A percentile compares a stretch with the other conserved stretches of the same genome.
Conservation (phyloP, 2,113 vertebrate species). For the Scalopus aquaticus region DNA sequence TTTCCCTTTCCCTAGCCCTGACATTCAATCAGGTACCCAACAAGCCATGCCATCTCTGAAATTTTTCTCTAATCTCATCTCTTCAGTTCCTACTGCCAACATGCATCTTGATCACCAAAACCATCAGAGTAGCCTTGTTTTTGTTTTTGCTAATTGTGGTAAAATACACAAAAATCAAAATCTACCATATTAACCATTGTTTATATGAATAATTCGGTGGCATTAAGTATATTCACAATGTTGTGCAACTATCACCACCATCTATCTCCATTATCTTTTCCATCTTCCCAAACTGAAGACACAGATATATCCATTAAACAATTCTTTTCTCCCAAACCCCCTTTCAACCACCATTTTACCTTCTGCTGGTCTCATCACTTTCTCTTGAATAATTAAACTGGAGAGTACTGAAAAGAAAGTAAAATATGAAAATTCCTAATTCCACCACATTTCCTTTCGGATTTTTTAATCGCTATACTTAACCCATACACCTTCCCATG, state of each 20-base stretch:
- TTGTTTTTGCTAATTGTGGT: neutral
- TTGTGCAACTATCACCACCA: neutral
- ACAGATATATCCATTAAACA: neutral
- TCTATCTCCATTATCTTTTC: neutral
- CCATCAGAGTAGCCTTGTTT: neutral
- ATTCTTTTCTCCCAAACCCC: neutral
- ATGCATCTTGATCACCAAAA: neutral
- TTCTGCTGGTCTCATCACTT: neutral
- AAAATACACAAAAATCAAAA: neutral
- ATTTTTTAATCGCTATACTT: neutral
- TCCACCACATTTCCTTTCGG: neutral
- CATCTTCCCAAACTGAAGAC: neutral
- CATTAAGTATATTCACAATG: neutral
- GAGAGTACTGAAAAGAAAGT: slow-evolving; percentile 1
- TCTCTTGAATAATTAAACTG: neutral
- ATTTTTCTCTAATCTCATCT: neutral
- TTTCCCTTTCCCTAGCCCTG: neutral
- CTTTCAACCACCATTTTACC: neutral
- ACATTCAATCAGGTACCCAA: neutral
- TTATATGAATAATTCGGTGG: neutral
- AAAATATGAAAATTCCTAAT: neutral
- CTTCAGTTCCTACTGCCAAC: neutral
- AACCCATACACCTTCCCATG: neutral
- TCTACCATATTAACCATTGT: neutral
- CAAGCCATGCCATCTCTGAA: neutral